These are phyloP conservation scores for Ashinkailepas kermadecensis DNA, from an alignment of 2,888 invertebrate species.

Conservation along the genomic window DNA sequence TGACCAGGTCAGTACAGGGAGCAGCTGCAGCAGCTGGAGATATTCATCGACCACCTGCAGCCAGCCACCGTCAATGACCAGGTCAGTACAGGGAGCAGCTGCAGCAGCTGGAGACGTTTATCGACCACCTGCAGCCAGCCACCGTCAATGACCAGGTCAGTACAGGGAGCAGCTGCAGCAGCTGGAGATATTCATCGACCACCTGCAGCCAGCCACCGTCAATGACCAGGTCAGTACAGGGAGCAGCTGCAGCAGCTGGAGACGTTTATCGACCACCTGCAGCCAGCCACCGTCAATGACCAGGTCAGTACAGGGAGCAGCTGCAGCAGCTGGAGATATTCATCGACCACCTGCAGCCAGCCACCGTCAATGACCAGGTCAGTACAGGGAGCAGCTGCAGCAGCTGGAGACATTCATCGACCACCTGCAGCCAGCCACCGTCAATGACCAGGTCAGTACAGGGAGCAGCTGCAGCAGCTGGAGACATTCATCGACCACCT, in stretches of 20 bases:
- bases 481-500: constrained; percentile 67
- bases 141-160: constrained; percentile 76
- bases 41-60: constrained; percentile 60
- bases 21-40: constrained; percentile 84
- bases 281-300: constrained; percentile 67
- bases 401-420: constrained; percentile 78
- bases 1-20: constrained; percentile 61
- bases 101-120: constrained; percentile 85
- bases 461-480: constrained; percentile 76
- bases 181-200: constrained; percentile 70
- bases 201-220: constrained; percentile 54
- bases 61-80: constrained; percentile 73
- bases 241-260: constrained; percentile 87
- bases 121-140: constrained; percentile 50
- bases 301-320: constrained; percentile 58
- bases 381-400: constrained; percentile 62
- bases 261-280: constrained; percentile 60
- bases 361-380: constrained; percentile 76
- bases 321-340: constrained; percentile 90
- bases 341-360: constrained; percentile 51
- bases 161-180: constrained; percentile 71
- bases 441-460: constrained; percentile 73
- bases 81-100: constrained; percentile 57
- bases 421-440: constrained; percentile 51
- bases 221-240: constrained; percentile 67